A percentile compares a stretch with the other conserved stretches of the same genome.
phyloP scores from a whole-genome alignment of 2,888 invertebrate species.

The Sarcophaga carnaria region DNA sequence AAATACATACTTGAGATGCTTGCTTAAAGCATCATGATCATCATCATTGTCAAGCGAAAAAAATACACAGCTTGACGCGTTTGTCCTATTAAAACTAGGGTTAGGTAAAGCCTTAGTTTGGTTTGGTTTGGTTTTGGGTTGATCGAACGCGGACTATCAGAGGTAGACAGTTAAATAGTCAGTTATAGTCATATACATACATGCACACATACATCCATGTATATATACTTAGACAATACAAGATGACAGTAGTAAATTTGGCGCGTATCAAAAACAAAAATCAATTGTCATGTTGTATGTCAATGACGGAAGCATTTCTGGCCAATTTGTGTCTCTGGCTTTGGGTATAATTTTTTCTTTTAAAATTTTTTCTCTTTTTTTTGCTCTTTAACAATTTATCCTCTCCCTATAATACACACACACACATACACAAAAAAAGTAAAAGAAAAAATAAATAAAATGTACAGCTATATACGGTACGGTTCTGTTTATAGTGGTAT shows the following conservation, averaged over 20 bases:
- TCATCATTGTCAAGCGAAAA: constrained; percentile 23
- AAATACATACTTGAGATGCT: constrained; percentile 35
- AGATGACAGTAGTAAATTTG: constrained; percentile 76
- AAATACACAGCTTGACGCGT: constrained; percentile 64
- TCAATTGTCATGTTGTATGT: constrained; percentile 80
- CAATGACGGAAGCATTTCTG: constrained; percentile 78
- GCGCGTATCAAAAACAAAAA: constrained; percentile 79
- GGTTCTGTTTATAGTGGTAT: too few species aligned
- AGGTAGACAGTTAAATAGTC: too few species aligned
- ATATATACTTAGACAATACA: constrained; percentile 6
- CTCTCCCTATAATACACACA: not conserved
- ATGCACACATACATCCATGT: too few species aligned
- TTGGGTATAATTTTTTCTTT: constrained; percentile 4
- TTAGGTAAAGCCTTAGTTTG: constrained; percentile 44
- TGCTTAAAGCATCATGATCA: constrained; percentile 29
- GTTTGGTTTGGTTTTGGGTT: too few species aligned
- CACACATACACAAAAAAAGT: not conserved
- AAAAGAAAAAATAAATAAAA: not conserved
- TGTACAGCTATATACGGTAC: too few species aligned
- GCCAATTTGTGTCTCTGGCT: constrained; percentile 64
- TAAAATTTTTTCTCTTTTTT: constrained; percentile 14
- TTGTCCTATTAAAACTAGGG: constrained; percentile 65
- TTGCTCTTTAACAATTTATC: constrained; percentile 46
- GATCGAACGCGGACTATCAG: too few species aligned
- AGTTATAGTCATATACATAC: too few species aligned